Evolutionary conservation across 2,113 vertebrate species (phyloP), one percentile per base, ranked within the genome.

Genomic region (Microcebus jonahi): DNA sequence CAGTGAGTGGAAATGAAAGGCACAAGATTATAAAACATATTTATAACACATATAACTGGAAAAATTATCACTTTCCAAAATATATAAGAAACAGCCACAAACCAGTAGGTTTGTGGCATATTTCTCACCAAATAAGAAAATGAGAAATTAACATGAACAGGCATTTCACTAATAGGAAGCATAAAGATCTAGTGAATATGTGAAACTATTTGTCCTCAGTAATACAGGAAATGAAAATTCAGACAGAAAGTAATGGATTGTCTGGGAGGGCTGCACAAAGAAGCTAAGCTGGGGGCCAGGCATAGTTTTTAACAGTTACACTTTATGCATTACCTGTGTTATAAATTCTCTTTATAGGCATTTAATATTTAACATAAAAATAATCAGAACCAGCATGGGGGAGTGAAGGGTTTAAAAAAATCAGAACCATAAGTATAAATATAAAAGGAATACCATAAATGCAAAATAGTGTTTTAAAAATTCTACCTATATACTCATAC

Each of bases 61-160:
- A 95, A 79, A 94, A 77, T 11, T 61, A 31, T 50, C 71, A 67
- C 15, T 88, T 86, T 85, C 13, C 75, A 88, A 91, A 92, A 65
- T 45, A n/a, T 65, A 7, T 92, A 57, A 57, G 34, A 91, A 90
- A 83, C 2, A 88, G 48, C 68, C 27, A 48, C 23, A 85, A 88
- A n/a, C 77, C 29, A 36, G 21, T 61, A 86, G 23, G 21, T 57
- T 57, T 57, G 8, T 57, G 55, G 55, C 20, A 21, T 21, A 57
- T 57, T 57, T 57, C 55, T 57, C 12, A 87, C 31, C 39, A 77
- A 80, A 70, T 57, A 50, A 85, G 42, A 87, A 94, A 71, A 76
- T 42, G 10, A 59, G 76, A 84, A 88, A 91, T 48, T 77, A 89
- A 39, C 21, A n/a, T 5, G 34, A 94, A 83, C 3, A 57, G 27